A percentile compares a stretch with the other conserved stretches of the same genome.
Evolutionary conservation across 2,113 vertebrate species (phyloP).

Genomic region (Junco hyemalis): DNA sequence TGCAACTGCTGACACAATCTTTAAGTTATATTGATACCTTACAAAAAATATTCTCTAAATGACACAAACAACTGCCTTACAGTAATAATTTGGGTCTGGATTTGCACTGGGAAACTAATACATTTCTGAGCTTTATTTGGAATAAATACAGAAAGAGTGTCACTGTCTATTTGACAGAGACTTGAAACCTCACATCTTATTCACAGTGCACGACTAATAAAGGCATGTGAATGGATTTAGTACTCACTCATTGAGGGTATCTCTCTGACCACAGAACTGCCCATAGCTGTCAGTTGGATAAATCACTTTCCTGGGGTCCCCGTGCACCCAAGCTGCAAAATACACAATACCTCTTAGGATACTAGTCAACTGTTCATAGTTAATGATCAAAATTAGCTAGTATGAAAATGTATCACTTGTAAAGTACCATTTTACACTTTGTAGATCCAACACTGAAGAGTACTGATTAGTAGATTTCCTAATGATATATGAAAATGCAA

Average conservation of each 20-base stretch:
- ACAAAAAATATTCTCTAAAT: background rate
- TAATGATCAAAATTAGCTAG: background rate
- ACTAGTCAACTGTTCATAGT: background rate
- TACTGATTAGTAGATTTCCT: conserved; percentile 58
- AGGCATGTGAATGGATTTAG: background rate
- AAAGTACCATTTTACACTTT: background rate
- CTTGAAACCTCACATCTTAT: background rate
- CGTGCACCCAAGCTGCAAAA: conserved; percentile 90
- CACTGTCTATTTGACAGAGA: background rate
- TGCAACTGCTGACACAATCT: background rate
- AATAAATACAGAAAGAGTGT: background rate
- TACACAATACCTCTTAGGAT: background rate
- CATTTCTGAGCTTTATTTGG: background rate
- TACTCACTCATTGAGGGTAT: conserved; percentile 91
- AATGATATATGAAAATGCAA: conserved; percentile 47
- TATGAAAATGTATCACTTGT: background rate
- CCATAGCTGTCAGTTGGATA: conserved; percentile 95
- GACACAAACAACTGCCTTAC: background rate
- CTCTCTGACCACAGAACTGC: conserved; percentile 92
- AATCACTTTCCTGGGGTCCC: conserved; percentile 91
- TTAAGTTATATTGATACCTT: background rate
- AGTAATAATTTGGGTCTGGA: background rate
- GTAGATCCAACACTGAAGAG: background rate
- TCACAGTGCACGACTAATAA: background rate
- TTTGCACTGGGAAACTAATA: background rate